Conservation (phyloP, 2,113 vertebrate species). For the Phalacrocorax aristotelis region DNA sequence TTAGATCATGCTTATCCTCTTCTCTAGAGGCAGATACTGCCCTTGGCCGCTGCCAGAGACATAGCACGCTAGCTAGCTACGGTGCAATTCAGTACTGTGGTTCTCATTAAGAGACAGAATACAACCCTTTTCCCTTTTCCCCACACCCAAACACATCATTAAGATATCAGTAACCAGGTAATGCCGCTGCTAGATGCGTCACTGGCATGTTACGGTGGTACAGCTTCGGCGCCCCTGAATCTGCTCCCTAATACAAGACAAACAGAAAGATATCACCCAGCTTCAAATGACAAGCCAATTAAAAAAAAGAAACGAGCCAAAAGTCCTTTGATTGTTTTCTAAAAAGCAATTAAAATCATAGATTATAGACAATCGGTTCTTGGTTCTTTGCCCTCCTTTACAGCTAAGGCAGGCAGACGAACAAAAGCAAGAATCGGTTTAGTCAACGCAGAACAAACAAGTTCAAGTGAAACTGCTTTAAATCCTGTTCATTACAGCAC, state of each 20-base stretch:
- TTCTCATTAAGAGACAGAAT: not conserved
- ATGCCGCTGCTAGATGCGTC: not conserved
- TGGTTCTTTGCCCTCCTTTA: not conserved
- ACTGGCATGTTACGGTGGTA: not conserved
- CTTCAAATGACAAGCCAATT: not conserved
- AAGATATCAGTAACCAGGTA: not conserved
- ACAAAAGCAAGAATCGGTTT: not conserved
- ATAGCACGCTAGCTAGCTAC: not conserved
- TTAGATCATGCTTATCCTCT: not conserved
- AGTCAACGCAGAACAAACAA: constrained; percentile 22
- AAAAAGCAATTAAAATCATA: not conserved
- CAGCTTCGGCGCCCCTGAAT: not conserved
- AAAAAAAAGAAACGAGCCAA: not conserved
- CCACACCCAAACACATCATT: not conserved
- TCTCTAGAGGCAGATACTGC: not conserved
- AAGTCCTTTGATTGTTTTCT: not conserved
- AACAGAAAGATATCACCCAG: not conserved
- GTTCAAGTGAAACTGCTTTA: constrained; percentile 18
- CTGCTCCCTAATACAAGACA: not conserved
- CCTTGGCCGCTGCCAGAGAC: not conserved
- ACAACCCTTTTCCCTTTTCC: not conserved
- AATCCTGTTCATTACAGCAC: constrained; percentile 2
- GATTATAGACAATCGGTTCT: not conserved
- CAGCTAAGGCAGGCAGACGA: not conserved
- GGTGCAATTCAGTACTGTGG: not conserved